Evolutionary conservation across 2,113 vertebrate species (phyloP).

Genomic region (Aleadryas rufinucha): DNA sequence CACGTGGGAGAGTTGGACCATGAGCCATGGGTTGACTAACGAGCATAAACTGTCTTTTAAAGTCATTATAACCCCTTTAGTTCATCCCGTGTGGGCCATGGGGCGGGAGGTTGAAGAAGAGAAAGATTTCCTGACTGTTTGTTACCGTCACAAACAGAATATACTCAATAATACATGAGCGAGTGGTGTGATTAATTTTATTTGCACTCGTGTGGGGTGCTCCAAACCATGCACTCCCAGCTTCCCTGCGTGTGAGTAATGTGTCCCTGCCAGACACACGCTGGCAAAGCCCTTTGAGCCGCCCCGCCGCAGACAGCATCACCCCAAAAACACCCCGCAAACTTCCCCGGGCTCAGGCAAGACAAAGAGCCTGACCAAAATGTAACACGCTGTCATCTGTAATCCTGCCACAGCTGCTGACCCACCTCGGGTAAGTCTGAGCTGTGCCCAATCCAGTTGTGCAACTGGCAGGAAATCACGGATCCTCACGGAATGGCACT

Average conservation of each 20-base stretch:
- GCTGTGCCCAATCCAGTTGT: not conserved
- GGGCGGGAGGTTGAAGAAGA: not conserved
- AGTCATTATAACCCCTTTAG: not conserved
- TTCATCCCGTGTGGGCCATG: rapidly evolving
- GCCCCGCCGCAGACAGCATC: rapidly evolving
- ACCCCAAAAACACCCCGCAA: not conserved
- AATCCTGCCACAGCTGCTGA: not conserved
- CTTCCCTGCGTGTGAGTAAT: not conserved
- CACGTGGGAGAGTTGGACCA: not conserved
- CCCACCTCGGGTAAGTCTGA: not conserved
- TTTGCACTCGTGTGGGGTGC: not conserved
- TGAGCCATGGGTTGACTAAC: not conserved
- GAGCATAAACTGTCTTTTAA: not conserved
- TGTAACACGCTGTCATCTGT: rapidly evolving
- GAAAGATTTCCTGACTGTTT: not conserved
- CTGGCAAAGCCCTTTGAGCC: not conserved
- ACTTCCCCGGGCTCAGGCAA: not conserved
- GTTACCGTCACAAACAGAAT: not conserved
- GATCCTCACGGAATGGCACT: rapidly evolving
- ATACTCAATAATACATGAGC: not conserved
- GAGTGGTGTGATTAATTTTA: not conserved
- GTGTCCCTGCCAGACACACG: not conserved
- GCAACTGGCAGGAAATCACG: rapidly evolving
- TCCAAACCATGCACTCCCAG: not conserved
- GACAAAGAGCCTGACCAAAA: not conserved